These are phyloP conservation scores for Coenobita brevimanus DNA, from an alignment of 1,140 invertebrate genomes.

Conservation along the genomic window DNA sequence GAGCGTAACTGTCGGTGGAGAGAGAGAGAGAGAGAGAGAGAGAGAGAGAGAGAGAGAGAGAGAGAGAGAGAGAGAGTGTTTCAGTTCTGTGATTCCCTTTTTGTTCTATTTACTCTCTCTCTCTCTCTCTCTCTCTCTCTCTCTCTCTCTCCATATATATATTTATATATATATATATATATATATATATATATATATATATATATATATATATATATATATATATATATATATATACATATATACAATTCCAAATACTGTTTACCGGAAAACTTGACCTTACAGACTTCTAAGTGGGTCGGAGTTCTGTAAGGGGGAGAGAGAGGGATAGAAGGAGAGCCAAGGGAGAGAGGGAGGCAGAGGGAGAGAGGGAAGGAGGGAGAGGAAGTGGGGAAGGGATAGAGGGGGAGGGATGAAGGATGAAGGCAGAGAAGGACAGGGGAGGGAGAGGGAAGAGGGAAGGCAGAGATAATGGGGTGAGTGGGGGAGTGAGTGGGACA, in stretches of 20 bases:
- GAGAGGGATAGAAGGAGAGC: not conserved
- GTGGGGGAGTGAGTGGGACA: not conserved
- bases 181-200: not conserved
- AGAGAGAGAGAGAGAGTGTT: conserved; percentile 5
- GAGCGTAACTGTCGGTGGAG: not conserved
- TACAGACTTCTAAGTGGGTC: not conserved
- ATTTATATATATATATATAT: not conserved
- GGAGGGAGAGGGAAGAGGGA: not conserved
- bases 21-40: not conserved
- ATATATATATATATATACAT: not conserved
- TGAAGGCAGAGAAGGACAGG: not conserved
- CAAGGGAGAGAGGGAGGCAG: not conserved
- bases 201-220: not conserved
- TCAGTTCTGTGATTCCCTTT: no score
- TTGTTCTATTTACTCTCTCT: no score
- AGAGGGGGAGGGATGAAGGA: conserved; percentile 3
- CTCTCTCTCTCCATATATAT: no score
- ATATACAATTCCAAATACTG: no score
- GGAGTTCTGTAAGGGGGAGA: not conserved
- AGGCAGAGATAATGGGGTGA: not conserved
- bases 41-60: conserved; percentile 11
- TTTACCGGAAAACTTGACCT: not conserved
- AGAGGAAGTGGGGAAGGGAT: conserved; percentile 7
- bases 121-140: no score
- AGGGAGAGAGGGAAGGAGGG: not conserved